phyloP scores from a whole-genome alignment of 53 echinoderm and acorn worm species.

The Paracentrotus lividus region DNA sequence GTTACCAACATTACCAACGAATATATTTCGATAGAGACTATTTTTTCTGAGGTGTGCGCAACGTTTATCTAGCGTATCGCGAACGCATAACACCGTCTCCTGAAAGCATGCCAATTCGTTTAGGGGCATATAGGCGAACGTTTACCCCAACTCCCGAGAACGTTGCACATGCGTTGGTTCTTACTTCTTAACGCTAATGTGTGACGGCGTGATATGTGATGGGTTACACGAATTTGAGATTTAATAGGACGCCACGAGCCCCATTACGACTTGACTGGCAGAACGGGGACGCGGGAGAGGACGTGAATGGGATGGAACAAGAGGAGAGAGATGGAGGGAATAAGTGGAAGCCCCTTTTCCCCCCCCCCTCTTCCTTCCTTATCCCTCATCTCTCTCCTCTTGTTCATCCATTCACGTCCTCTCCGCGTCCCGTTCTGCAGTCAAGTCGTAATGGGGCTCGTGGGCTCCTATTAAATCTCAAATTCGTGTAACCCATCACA shows the following conservation, averaged over 20 bases:
- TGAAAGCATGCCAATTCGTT: too few relatives aligned
- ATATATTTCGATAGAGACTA: too few relatives aligned
- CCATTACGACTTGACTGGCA: background rate
- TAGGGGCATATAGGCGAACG: too few relatives aligned
- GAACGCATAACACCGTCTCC: too few relatives aligned
- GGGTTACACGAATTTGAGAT: conserved; percentile 13
- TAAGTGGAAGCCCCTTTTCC: background rate
- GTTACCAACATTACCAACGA: too few relatives aligned
- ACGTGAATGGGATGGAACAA: background rate
- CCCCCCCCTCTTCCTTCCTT: background rate
- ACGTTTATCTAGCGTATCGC: too few relatives aligned
- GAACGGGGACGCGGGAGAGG: background rate
- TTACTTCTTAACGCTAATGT: too few relatives aligned
- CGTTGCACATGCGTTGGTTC: too few relatives aligned
- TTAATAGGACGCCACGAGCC: background rate
- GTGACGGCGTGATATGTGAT: too few relatives aligned
- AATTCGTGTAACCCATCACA: background rate
- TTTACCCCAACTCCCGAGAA: too few relatives aligned
- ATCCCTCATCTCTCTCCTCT: background rate
- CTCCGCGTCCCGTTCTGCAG: background rate
- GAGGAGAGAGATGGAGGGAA: background rate
- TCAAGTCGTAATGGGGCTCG: background rate
- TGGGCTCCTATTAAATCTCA: background rate
- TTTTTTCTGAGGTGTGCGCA: too few relatives aligned
- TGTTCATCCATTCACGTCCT: background rate